Evolutionary conservation across 2,797 vertebrate species (phyloP).

Genomic region (Lacerta viridis): DNA sequence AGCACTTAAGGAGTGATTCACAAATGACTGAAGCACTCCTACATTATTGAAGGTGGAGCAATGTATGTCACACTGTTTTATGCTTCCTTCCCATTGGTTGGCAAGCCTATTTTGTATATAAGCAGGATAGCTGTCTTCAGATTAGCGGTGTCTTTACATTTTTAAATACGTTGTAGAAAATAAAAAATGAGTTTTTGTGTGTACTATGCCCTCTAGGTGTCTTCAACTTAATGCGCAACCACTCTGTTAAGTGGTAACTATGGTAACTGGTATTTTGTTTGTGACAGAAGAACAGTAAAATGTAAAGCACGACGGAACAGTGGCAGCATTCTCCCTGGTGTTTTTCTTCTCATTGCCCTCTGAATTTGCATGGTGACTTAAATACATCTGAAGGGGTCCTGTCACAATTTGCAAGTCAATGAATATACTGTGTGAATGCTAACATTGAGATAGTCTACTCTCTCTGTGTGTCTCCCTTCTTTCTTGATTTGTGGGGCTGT

Average conservation of each 20-base stretch:
- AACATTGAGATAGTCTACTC: not conserved
- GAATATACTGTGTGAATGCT: conserved; percentile 2
- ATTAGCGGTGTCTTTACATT: not conserved
- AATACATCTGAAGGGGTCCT: conserved; percentile 28
- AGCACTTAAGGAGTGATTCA: not conserved
- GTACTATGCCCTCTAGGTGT: not conserved
- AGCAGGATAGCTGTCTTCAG: not conserved
- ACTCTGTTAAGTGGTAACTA: conserved; percentile 27
- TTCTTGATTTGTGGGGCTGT: conserved; percentile 17
- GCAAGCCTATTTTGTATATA: not conserved
- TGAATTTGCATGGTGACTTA: conserved; percentile 27
- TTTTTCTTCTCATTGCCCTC: conserved; percentile 26
- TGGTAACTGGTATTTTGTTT: conserved; percentile 37
- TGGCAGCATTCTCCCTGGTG: not conserved
- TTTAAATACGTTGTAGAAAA: not conserved
- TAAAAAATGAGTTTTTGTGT: not conserved
- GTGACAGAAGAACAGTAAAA: conserved; percentile 6
- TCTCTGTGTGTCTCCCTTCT: not conserved
- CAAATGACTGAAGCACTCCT: conserved; percentile 16
- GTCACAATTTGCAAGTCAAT: conserved; percentile 46
- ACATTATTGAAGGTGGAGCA: conserved; percentile 40
- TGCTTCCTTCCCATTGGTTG: not conserved
- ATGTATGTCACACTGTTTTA: conserved; percentile 31
- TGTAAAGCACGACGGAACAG: conserved; percentile 8
- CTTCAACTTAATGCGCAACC: not conserved